Base-by-base conservation (phyloP, 35 echinoderm and acorn worm genomes). In the Nesometra sesokonis region DNA sequence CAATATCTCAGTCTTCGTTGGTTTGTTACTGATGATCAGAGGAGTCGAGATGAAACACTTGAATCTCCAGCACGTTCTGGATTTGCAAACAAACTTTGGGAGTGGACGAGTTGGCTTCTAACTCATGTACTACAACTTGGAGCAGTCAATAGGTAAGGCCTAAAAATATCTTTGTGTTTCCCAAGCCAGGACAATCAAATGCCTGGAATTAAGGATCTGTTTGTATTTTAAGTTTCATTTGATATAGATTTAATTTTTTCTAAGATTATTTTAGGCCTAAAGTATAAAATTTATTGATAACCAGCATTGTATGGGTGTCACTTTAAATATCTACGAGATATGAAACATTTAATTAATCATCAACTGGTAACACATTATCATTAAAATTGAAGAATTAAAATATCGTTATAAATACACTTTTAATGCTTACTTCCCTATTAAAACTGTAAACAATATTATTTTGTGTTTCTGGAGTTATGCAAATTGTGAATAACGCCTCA, bases 1-100 rank as follows among this genome's bases (percentile, higher is more conserved):
- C 96, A 99, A 83, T 90, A 90, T 36, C 90, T 99, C 85, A 99
- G 96, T 77, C 86, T 99, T 7, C 34, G 96, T 34, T 99, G 96
- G 96, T 94, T 92, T 79, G 84, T 94, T 32, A 32, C 81, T 2
- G 96, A 99, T 85, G 34, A 86, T 15, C 86, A 88, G 5, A 80
- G 93, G 37, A 23, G 27, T 11, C 33, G 37, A 30, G 81, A 38
- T 23, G 31, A 19, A 11, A 17, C 33, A 39, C 3, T 5, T n/a
- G 9, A 37, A 8, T 11, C 4, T 0, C 17, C 34, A 19, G 86
- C 87, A 57, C 19, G 33, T 19, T 87, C 83, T 36, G 57, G 82
- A 11, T 32, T 89, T 31, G 31, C 77, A 32, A 81, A 37, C 7
- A 91, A 81, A 80, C 31, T 95, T 3, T 86, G 77, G 86, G 84